Percentiles rank a stretch among this genome's conserved stretches.
Conservation (phyloP, 2,113 vertebrate species). For the Cephalopterus ornatus region DNA sequence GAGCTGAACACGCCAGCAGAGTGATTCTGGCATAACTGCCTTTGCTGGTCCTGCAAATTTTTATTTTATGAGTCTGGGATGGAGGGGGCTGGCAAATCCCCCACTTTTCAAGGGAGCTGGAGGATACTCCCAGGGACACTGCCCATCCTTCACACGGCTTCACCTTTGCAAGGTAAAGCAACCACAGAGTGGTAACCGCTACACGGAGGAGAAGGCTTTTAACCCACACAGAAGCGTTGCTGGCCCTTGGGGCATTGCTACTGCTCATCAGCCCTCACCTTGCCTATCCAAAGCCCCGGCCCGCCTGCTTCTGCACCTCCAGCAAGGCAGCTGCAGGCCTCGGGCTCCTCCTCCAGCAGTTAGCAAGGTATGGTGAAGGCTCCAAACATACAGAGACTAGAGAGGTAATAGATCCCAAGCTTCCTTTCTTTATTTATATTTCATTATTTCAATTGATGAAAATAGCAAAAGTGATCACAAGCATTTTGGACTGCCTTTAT, state of each 20-base stretch:
- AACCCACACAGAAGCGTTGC: background rate
- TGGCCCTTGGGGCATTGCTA: background rate
- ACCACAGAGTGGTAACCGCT: background rate
- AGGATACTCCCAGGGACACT: fast-evolving
- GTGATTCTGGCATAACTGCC: background rate
- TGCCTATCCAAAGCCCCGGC: background rate
- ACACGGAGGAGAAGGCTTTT: background rate
- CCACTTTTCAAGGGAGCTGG: background rate
- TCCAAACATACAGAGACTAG: fast-evolving
- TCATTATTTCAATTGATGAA: background rate
- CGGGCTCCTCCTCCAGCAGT: background rate
- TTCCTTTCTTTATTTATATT: background rate
- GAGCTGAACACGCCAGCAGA: fast-evolving
- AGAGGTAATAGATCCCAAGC: background rate
- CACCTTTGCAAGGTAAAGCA: background rate
- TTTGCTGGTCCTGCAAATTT: background rate
- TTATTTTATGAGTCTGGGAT: background rate
- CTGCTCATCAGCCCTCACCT: background rate
- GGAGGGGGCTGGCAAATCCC: background rate
- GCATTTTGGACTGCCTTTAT: background rate
- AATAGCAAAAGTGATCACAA: background rate
- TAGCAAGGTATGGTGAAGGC: background rate
- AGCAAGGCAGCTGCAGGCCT: background rate
- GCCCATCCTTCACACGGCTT: fast-evolving
- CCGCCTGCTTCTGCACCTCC: background rate